Evolutionary conservation across 2,888 invertebrate species (phyloP), one percentile per base, ranked within the genome.

Genomic region (Osedax frankpressi): DNA sequence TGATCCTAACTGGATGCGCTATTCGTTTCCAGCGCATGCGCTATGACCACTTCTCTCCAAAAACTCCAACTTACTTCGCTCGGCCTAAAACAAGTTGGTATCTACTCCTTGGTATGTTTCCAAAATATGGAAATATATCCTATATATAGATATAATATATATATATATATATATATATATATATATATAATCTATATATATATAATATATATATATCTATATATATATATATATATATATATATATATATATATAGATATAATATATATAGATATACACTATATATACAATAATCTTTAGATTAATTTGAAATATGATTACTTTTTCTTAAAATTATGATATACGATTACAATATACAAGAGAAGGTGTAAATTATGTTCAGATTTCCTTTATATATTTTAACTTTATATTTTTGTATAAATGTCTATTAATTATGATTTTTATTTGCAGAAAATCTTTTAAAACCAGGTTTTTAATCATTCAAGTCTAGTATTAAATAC

Each of bases 41-140:
- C 74, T 84, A 79, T 78, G 84, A 84, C 76, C 83, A 84, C 76
- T 80, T 78, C 75, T 84, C 84, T 3, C 75, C 76, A 3, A 79
- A 79, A 29, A 81, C 81, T 75, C 79, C 79, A 74, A 78, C 81
- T 11, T 81, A 75, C 76, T 75, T 78, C 30, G 81, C 81, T 11
- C 77, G 81, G 65, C 77, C 74, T 69, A 82, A 82, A 76, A 77
- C 77, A 44, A 19, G 44, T 44, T 44, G 19, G 44, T 6, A 44
- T 19, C 6, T 19, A 19, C 44, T 19, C 44, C 44, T 44, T 19
- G 44, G 6, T 44, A 19, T 44, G 44, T 6, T 44, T 44, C 6
- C 19, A 11, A 44, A 44, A 11, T 11, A 44, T 44, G 6, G 44
- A 11, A 6, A 44, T 44, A 44, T n/a, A n/a, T n/a, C n/a, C 19